Conservation (phyloP, 2,113 vertebrate species). For the Anser cygnoides region DNA sequence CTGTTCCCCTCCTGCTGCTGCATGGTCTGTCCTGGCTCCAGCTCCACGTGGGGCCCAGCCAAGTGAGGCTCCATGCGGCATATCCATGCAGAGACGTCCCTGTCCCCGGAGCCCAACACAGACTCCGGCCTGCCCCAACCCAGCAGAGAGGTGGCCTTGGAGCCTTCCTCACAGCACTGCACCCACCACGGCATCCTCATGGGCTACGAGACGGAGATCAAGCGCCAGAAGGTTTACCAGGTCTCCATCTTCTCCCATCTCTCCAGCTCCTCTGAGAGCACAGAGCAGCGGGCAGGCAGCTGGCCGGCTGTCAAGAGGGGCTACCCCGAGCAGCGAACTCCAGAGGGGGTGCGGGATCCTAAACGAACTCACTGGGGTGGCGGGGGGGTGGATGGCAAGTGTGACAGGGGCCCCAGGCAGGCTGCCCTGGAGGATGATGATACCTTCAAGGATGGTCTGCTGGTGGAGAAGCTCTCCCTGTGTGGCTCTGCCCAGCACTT, state of each 20-base stretch:
- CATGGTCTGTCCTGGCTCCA: conserved; percentile 10
- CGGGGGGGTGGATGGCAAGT: conserved; percentile 41
- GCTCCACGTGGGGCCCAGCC: neutral
- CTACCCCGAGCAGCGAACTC: conserved; percentile 68
- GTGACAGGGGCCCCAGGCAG: conserved; percentile 42
- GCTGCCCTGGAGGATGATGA: conserved; percentile 72
- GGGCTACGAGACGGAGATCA: conserved; percentile 86
- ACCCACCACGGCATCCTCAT: conserved; percentile 77
- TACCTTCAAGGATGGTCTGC: conserved; percentile 75
- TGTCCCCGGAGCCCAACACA: conserved; percentile 79
- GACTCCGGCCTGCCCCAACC: conserved; percentile 74
- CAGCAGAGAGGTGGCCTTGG: conserved; percentile 76
- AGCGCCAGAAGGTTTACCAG: conserved; percentile 95
- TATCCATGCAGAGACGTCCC: conserved; percentile 87
- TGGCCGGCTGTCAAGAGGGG: conserved; percentile 78
- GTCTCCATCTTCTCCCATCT: conserved; percentile 95
- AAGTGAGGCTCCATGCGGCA: conserved; percentile 88
- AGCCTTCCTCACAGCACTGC: conserved; percentile 67
- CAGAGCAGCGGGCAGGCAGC: conserved; percentile 71
- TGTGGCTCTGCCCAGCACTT: conserved; percentile 79
- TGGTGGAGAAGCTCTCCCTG: conserved; percentile 74
- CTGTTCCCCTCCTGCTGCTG: neutral
- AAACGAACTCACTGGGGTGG: conserved; percentile 81
- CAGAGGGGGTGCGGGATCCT: conserved; percentile 63
- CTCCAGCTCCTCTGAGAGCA: conserved; percentile 81